These are phyloP conservation scores for Sebastes reedi DNA, from an alignment of 2,797 vertebrate genomes.

Conservation along the genomic window DNA sequence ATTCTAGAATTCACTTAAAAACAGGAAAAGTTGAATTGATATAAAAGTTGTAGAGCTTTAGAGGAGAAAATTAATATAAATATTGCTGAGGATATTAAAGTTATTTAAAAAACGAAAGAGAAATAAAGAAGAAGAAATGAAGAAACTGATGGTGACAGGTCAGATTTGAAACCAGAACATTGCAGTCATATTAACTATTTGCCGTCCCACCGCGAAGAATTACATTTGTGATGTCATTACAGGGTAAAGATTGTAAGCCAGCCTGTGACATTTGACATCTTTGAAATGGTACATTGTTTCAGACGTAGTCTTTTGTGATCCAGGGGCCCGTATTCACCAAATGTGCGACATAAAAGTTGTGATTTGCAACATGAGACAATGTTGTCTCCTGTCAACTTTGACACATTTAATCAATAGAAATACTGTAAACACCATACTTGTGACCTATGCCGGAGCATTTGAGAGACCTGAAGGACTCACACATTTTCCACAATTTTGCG, in stretches of 20 bases:
- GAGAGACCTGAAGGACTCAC: neutral
- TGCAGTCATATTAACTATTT: neutral
- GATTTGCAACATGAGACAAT: neutral
- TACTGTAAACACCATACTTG: neutral
- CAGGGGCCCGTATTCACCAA: neutral
- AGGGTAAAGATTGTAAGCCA: constrained; percentile 20
- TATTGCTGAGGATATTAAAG: neutral
- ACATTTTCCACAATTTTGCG: neutral
- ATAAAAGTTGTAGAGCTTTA: neutral
- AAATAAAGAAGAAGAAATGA: neutral
- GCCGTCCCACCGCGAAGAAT: neutral
- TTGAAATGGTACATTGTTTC: neutral
- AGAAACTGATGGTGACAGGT: neutral
- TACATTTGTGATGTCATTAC: neutral
- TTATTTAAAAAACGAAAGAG: neutral
- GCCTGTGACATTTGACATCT: neutral
- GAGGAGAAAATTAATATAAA: neutral
- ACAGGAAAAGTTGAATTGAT: neutral
- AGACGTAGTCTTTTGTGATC: neutral
- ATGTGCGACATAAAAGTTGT: neutral
- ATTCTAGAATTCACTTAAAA: neutral
- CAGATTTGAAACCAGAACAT: neutral
- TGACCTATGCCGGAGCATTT: neutral
- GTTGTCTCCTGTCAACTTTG: neutral
- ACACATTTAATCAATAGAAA: neutral